These are phyloP conservation scores for Drosophila vallismaia DNA, from an alignment of 2,888 invertebrate genomes.

Conservation along the genomic window DNA sequence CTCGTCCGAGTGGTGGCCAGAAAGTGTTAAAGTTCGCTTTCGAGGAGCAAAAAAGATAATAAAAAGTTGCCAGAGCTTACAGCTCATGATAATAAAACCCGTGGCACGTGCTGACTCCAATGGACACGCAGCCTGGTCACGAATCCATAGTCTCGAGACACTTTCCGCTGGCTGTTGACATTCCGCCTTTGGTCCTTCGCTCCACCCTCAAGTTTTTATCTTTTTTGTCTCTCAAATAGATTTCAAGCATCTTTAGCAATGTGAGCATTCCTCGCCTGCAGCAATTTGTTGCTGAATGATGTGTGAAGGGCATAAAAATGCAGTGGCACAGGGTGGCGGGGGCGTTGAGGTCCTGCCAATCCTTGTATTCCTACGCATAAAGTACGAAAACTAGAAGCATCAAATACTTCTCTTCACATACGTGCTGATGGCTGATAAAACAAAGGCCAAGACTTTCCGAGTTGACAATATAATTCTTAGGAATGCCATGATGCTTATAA, in stretches of 20 bases:
- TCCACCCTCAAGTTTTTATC: background rate
- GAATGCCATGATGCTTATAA: background rate
- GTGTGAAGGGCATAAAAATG: conserved; percentile 78
- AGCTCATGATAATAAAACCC: conserved; percentile 76
- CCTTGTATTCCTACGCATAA: conserved; percentile 16
- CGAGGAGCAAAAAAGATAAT: conserved; percentile 60
- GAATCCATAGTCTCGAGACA: conserved; percentile 49
- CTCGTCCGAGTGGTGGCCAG: conserved; percentile 22
- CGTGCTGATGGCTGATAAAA: conserved; percentile 65
- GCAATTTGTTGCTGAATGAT: conserved; percentile 80
- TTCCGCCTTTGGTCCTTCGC: conserved; percentile 40
- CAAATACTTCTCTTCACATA: conserved; percentile 55
- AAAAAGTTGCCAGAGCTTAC: conserved; percentile 72
- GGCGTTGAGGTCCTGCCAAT: conserved; percentile 14
- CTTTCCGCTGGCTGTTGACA: conserved; percentile 68
- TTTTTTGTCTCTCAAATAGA: conserved; percentile 67
- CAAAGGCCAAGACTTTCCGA: conserved; percentile 35
- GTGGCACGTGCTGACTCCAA: conserved; percentile 72
- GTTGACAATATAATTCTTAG: conserved; percentile 41
- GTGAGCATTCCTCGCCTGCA: conserved; percentile 67
- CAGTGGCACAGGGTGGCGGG: conserved; percentile 19
- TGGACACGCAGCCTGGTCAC: conserved; percentile 73
- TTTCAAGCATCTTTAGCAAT: conserved; percentile 60
- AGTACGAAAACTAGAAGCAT: conserved; percentile 56
- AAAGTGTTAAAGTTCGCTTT: conserved; percentile 69